Base-by-base conservation (phyloP, 2,888 invertebrate species). In the Acrobasis repandana region DNA sequence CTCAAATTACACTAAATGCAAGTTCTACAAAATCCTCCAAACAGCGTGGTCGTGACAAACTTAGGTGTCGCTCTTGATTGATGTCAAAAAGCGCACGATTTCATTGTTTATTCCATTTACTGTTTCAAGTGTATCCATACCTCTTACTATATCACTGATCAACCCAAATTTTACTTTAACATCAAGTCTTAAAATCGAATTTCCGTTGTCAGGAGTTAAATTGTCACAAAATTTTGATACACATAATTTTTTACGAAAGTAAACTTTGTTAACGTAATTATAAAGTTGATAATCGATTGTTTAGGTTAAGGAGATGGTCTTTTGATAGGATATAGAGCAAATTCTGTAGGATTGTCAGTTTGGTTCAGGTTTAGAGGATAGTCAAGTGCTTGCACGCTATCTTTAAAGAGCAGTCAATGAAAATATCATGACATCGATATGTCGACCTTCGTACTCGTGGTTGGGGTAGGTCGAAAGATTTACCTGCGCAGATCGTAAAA, bases 281-380 rank as follows among this genome's bases (percentile, higher is more conserved):
- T 54, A 43, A 14, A 18, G 46, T n/a, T 33, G 18, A 1, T 16
- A 33, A 33, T 47, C 28, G 11, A 15, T 28, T 16, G 10, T 9
- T 33, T 10, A 1, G 20, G 3, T 47, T 46, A 10, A 33, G 36
- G 3, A 47, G 47, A 47, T 46, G 56, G 33, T 47, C 9, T 57
- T 57, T 57, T 15, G 56, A 57, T 57, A 57, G 47, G 56, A 57
- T 47, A 46, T 57, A 47, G 56, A 57, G 56, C 56, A 57, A 46
- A 57, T 57, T 47, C 56, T 47, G 15, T 33, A 33, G 56, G 20
- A 33, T 47, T 47, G 56, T 46, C 47, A 33, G 46, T 15, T 15
- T 2, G 28, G 56, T 47, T 28, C 56, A 57, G 56, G 47, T 57
- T 56, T 56, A 28, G 28, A 33, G 46, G 56, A 33, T 47, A 57